phyloP scores from a whole-genome alignment of 2,797 vertebrate genomes.

The Neopelma chrysocephalum region DNA sequence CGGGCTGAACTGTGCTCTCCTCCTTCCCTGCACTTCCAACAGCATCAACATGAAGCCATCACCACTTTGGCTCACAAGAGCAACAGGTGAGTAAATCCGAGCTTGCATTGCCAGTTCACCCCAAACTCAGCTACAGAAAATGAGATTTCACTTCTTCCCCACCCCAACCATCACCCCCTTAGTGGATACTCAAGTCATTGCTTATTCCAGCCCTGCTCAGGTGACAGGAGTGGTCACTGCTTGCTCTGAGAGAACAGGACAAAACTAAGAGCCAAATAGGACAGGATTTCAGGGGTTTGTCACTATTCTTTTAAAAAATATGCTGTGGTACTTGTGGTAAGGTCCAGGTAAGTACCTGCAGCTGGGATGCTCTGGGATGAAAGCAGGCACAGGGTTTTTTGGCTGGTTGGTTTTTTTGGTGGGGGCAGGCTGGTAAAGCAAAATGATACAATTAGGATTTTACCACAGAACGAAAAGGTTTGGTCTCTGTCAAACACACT shows the following conservation, averaged over 20 bases:
- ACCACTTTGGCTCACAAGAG: background rate
- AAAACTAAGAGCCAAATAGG: background rate
- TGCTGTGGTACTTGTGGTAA: rapidly evolving
- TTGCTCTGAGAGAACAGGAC: background rate
- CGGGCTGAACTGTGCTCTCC: background rate
- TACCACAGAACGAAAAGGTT: background rate
- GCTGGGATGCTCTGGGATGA: background rate
- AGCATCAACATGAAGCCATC: background rate
- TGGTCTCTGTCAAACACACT: background rate
- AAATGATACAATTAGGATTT: background rate
- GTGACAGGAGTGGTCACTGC: background rate
- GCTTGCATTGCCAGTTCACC: background rate
- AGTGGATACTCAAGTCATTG: background rate
- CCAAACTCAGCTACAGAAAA: background rate
- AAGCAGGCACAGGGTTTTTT: background rate
- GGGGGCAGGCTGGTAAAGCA: background rate
- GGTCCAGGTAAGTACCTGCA: background rate
- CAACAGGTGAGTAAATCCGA: background rate
- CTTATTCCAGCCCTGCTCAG: background rate
- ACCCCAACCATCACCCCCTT: background rate
- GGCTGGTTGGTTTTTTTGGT: background rate
- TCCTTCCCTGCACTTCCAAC: background rate
- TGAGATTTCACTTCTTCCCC: background rate
- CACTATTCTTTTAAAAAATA: background rate
- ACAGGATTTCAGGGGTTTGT: background rate